A percentile compares a stretch with the other conserved stretches of the same genome.
Evolutionary conservation across 2,797 vertebrate genomes (phyloP).

Genomic region (Sebastes hubbsi): DNA sequence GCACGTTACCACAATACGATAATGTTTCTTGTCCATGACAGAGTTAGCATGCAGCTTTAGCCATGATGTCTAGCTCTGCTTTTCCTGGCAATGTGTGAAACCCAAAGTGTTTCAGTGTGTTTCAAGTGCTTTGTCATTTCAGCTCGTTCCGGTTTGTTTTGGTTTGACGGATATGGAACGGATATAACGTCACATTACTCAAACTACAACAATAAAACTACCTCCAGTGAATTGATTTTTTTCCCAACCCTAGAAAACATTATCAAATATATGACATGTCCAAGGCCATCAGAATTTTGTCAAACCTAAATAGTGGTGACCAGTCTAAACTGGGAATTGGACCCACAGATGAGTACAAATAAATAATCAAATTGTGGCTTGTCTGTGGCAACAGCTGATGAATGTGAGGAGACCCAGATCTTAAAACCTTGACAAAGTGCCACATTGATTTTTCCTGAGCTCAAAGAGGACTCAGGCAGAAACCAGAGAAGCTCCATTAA

Average conservation of each 20-base stretch:
- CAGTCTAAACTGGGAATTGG: slow-evolving; percentile 11
- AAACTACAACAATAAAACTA: too few relatives aligned
- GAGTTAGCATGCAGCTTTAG: too few relatives aligned
- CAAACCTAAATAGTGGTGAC: background rate
- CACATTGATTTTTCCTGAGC: slow-evolving; percentile 70
- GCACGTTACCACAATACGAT: too few relatives aligned
- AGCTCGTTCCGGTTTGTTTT: too few relatives aligned
- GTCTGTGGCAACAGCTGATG: slow-evolving; percentile 36
- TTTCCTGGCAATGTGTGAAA: too few relatives aligned
- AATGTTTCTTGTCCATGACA: too few relatives aligned
- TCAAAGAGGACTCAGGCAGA: slow-evolving; percentile 50
- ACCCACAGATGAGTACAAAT: slow-evolving; percentile 24
- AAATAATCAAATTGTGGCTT: slow-evolving; percentile 43
- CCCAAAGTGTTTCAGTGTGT: too few relatives aligned
- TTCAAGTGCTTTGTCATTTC: too few relatives aligned
- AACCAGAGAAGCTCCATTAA: slow-evolving; percentile 67
- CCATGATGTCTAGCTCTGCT: too few relatives aligned
- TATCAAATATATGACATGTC: background rate
- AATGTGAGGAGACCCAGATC: slow-evolving; percentile 41
- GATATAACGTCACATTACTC: too few relatives aligned
- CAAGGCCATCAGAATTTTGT: background rate
- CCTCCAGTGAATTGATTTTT: too few relatives aligned
- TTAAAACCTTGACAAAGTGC: slow-evolving; percentile 63
- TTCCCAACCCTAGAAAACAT: background rate
- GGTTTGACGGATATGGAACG: too few relatives aligned